Conservation (phyloP, 2,888 invertebrate species). For the Pyrrhia umbra region DNA sequence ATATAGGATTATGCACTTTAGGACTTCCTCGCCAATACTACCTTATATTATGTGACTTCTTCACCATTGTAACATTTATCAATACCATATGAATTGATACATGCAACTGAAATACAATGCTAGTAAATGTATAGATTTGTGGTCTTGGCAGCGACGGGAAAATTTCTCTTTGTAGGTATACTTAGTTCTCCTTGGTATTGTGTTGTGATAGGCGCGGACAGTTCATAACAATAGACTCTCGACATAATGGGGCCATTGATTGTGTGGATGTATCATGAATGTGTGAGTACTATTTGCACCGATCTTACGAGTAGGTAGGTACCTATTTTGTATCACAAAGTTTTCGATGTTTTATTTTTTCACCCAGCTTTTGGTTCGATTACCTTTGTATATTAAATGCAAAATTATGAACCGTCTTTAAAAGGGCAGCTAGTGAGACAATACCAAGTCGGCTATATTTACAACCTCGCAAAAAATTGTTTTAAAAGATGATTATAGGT, state of each 20-base stretch:
- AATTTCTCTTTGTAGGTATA: constrained; percentile 77
- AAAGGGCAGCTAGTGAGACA: constrained; percentile 8
- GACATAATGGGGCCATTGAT: constrained; percentile 88
- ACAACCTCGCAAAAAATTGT: neutral
- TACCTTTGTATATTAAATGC: constrained; percentile 10
- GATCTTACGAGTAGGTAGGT: constrained; percentile 69
- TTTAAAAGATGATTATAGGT: constrained; percentile 1
- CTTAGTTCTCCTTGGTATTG: constrained; percentile 81
- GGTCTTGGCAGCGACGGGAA: constrained; percentile 70
- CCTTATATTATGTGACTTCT: constrained; percentile 2
- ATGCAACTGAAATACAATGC: constrained; percentile 51
- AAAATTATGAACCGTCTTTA: neutral
- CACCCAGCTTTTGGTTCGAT: constrained; percentile 16
- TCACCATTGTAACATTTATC: constrained; percentile 14
- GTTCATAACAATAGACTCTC: constrained; percentile 86
- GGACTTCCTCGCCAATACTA: neutral
- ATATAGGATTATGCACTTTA: constrained; percentile 33
- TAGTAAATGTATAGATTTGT: constrained; percentile 52
- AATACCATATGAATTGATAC: constrained; percentile 18
- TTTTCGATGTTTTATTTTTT: constrained; percentile 49
- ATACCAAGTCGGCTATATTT: neutral
- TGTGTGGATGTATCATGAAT: constrained; percentile 79
- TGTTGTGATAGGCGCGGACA: constrained; percentile 84
- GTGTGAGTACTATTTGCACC: constrained; percentile 76
- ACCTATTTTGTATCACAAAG: constrained; percentile 69